Evolutionary conservation across 2,797 vertebrate species (phyloP), one percentile per base, ranked within the genome.

Genomic region (Leucoraja ocellata): DNA sequence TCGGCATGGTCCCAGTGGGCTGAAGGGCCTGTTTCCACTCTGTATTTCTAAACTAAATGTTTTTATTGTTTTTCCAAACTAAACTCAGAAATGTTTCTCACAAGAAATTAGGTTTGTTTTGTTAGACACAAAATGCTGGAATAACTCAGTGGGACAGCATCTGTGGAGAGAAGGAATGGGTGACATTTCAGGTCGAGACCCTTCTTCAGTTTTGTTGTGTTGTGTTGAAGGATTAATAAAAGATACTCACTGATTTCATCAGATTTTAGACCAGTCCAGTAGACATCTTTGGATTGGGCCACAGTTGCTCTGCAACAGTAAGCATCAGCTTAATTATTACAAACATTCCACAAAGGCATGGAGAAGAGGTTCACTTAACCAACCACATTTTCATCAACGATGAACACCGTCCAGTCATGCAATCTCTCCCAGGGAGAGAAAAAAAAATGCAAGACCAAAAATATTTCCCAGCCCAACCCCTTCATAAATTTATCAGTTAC

Each of bases 231-330:
- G n/a, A 91, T 13, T 23, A 25, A 36, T 11, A 23, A 91, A 1
- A 39, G 11, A 28, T 91, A 73, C 90, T 74, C 28, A 91, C 36
- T 0, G 6, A 91, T 25, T 46, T 46, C 1, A 14, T 25, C 3
- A 5, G 90, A 91, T 0, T 0, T 28, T 9, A 91, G 1, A 1
- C 28, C 13, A 25, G 74, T 4, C 90, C 90, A 91, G 39, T 91
- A 91, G 25, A 0, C 2, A 5, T 0, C 21, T 74, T 0, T 46
- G 36, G 0, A 13, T 11, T 74, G 10, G 21, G 90, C 90, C 71
- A 91, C 90, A 73, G 90, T 91, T 16, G 90, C 90, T 91, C 90
- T 91, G 90, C 21, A 91, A 91, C 4, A 74, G 71, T 74, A 54
- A 54, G 68, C 80, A 32, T 88, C 61, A 25, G 25, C 46, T 83